Evolutionary conservation across 2,888 invertebrate species (phyloP).

Genomic region (Ectemnius cavifrons): DNA sequence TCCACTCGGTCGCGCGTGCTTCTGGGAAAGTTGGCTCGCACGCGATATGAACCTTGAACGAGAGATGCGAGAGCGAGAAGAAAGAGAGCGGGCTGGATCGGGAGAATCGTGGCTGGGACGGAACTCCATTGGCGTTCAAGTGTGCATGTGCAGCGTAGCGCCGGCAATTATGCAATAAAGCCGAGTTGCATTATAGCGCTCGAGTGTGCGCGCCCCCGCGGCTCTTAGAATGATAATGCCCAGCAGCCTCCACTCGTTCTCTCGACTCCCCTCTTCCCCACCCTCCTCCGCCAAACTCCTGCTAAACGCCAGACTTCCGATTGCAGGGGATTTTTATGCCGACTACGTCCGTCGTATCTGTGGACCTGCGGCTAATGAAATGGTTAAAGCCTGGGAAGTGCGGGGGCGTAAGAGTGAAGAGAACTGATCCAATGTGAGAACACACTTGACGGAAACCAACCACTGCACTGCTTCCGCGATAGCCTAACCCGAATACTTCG

Average conservation of each 20-base stretch:
- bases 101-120: not conserved
- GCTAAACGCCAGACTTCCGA: constrained; percentile 52
- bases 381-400: not conserved
- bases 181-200: constrained; percentile 42
- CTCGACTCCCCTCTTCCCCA: no score
- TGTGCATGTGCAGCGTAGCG: constrained; percentile 35
- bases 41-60: constrained; percentile 8
- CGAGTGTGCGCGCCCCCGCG: constrained; percentile 44
- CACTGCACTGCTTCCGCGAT: no score
- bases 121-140: no score
- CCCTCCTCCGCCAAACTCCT: constrained; percentile 24
- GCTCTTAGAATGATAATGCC: constrained; percentile 49
- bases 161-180: constrained; percentile 55
- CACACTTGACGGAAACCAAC: no score
- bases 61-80: constrained; percentile 6
- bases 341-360: constrained; percentile 40
- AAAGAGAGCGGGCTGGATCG: not conserved
- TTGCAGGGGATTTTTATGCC: constrained; percentile 49
- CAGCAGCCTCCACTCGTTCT: constrained; percentile 32
- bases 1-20: constrained; percentile 30
- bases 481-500: no score
- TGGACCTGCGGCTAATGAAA: constrained; percentile 24
- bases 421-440: no score
- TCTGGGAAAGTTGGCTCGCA: constrained; percentile 20
- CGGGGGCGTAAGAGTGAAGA: no score